Evolutionary conservation across 37 sponge, comb jelly and placozoan genomes (phyloP), one percentile per base, ranked within the genome.

Genomic region (Lycopodina hypogea): DNA sequence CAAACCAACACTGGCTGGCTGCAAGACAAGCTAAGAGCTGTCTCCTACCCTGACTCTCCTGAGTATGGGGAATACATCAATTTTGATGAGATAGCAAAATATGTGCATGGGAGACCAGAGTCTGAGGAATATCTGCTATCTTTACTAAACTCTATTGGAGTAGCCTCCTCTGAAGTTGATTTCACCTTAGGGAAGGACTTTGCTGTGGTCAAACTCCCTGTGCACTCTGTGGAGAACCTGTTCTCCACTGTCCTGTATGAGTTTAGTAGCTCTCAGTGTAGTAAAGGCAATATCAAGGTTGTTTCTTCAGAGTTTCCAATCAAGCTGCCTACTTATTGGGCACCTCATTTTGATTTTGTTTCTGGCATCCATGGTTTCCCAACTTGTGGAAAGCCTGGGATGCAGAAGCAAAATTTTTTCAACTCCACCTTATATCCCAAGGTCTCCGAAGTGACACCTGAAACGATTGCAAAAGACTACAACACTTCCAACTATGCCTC

Each of bases 21-120:
- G 34, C 79, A 80, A 36, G 58, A 81, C 11, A 81, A 80, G 42
- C 56, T 96, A 34, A 70, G 71, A 51, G 69, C 64, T 14, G 90
- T 92, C 1, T 96, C 96, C 22, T 78, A 87, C 69, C 96, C 96
- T 26, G 42, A 68, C 30, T 92, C 96, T 2, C 68, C 86, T 11
- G 72, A 81, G 4, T 96, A 96, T 56, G 89, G 90, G 1, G n/a
- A 88, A 36, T 92, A 89, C 81, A 70, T 90, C 70, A 87, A 82
- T 50, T 84, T 90, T 32, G 90, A 92, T 38, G 81, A 85, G 32
- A 92, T 96, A 39, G 83, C 84, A 4, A 34, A 84, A 32, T 14
- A 71, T 62, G 93, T 96, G 24, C 78, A 81, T 33, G 90, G 86
- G 15, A 19, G 69, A 36, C 83, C 83, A 9, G 84, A 90, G 33